Base-by-base conservation (phyloP, 2,113 vertebrate species). In the Zapus hudsonius region DNA sequence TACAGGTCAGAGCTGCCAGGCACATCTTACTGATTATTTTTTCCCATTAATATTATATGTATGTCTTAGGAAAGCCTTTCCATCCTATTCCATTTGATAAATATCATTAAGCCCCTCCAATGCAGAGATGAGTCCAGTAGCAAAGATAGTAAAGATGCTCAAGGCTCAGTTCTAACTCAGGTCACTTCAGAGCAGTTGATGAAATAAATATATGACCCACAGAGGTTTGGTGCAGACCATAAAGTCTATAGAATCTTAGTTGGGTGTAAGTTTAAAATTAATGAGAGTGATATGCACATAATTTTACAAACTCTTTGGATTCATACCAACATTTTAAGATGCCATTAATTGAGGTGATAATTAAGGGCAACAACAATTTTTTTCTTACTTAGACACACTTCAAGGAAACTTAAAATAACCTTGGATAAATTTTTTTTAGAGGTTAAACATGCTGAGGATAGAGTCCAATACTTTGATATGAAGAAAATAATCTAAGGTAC, bases 391-490 rank as follows among this genome's bases (percentile, higher is more conserved):
- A 91, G n/a, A 74, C 16, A 63, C 64, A 78, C 5, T 66, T 83
- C 47, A 78, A 78, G 33, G 13, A 70, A 73, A 63, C 84, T 78
- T 90, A 82, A 80, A 90, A 52, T 81, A 42, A 8, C 38, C 23
- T 33, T 31, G 7, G 15, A 31, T 38, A 92, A 47, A 36, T 44
- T 17, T 66, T 90, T n/a, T n/a, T 88, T 22, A 75, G 73, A 78
- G 55, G 3, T 72, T 72, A 59, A 11, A 31, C 40, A 72, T 72
- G 36, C 25, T 92, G n/a, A 55, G 73, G 17, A 67, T 66, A 67
- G 33, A 87, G 79, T 44, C 20, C 22, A 93, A 6, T 55, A 36
- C 40, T 93, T 90, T 94, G 66, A 90, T 75, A 40, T 84, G 40
- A 90, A 87, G n/a, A n/a, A n/a, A n/a, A n/a, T n/a, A 52, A 57